These are phyloP conservation scores for Prietella phreatophila DNA, from an alignment of 2,113 vertebrate species.

Conservation along the genomic window DNA sequence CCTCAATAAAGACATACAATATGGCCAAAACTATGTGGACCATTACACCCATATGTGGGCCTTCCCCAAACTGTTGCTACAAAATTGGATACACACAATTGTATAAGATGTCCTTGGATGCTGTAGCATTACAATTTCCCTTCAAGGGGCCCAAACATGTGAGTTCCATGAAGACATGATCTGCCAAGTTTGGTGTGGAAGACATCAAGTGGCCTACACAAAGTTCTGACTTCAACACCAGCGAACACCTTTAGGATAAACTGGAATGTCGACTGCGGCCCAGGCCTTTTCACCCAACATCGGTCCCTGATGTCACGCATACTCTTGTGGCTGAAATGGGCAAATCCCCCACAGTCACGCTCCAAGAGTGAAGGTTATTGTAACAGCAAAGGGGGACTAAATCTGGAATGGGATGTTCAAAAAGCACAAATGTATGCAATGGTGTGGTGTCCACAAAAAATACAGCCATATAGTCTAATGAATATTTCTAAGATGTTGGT, in stretches of 20 bases:
- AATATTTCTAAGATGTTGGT: neutral
- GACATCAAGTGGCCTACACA: neutral
- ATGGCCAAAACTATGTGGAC: neutral
- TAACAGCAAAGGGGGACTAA: neutral
- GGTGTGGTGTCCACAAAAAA: neutral
- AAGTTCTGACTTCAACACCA: neutral
- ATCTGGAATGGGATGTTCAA: neutral
- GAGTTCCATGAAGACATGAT: neutral
- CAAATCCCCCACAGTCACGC: neutral
- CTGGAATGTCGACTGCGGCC: neutral
- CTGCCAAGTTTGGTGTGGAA: neutral
- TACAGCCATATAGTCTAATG: neutral
- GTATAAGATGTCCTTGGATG: neutral
- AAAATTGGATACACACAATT: neutral
- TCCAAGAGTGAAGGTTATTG: neutral
- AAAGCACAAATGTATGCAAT: neutral
- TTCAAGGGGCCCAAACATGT: neutral
- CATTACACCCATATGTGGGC: neutral
- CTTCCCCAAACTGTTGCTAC: neutral
- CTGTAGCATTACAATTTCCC: neutral
- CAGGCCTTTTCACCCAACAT: neutral
- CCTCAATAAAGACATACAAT: neutral
- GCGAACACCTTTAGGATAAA: neutral
- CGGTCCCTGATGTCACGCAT: neutral
- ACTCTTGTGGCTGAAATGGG: neutral